Base-by-base conservation (phyloP, 2,797 vertebrate genomes). In the Labeo calbasu region DNA sequence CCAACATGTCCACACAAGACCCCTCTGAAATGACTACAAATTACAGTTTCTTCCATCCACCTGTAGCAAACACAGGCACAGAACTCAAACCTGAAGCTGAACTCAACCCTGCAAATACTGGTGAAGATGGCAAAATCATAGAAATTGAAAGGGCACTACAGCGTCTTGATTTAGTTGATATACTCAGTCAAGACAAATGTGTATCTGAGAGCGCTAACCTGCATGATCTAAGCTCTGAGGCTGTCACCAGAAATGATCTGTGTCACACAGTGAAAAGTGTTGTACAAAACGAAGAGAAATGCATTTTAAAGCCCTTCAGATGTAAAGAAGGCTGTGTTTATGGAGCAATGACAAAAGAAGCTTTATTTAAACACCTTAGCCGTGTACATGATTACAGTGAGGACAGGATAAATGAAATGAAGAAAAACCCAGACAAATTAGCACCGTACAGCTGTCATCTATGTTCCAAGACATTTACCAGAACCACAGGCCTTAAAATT, bases 331-430 rank as follows among this genome's bases (percentile, higher is more conserved):
- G 95, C 79, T 99, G 98, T 90, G 96, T 88, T 85, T 99, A 98
- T 40, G 97, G 98, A 36, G 98, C 98, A 85, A 99, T 99, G 98
- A 99, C 98, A 86, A 99, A 99, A 89, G 98, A 99, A 57, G 98
- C 98, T 0, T 93, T 99, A 63, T 99, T 99, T 92, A 99, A 98
- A 92, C 98, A 99, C 91, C 95, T 99, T 82, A 93, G 92, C 83
- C 98, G 96, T 92, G 94, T 99, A 89, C 98, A 99, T 40, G 96
- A 98, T 79, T 99, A 96, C 84, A 94, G 95, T 25, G 92, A 94
- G 75, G 97, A 99, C 71, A 98, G 96, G 96, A 98, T 99, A 83
- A 94, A 97, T 79, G 97, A 99, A 91, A 95, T 99, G 59, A 99
- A 99, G 93, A 97, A 97, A 88, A 96, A 96, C 82, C 98, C 99